Evolutionary conservation across 2,888 invertebrate species (phyloP), one percentile per base, ranked within the genome.

Genomic region (Glaucopsyche alexis): DNA sequence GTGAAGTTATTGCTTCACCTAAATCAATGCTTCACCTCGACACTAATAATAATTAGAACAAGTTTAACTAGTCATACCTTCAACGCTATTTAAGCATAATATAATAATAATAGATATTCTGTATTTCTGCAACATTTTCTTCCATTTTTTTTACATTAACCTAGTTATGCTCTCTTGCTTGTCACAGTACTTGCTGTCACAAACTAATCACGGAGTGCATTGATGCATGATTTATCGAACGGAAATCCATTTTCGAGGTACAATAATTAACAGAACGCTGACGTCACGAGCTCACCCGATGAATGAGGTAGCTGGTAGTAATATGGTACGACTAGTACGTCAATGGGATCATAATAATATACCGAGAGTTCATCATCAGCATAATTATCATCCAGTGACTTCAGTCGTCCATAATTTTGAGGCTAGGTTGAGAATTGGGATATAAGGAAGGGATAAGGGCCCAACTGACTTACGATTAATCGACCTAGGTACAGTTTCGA

Each of bases 1-100:
- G 29, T 19, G 13, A 60, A 19, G 29, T 29, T 4, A 29, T 29
- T 4, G 60, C 29, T 19, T 69, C 49, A 69, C 69, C 69, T 69
- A n/a, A n/a, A n/a, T n/a, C n/a, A n/a, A n/a, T 4, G 60, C 29
- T 19, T 69, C 49, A 69, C 69, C 69, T 69, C 49, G 69, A 69
- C 69, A 69, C 69, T 14, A 49, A 29, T 69, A 49, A n/a, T 49
- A 69, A 49, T 69, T 69, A 69, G 69, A 69, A 69, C 69, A 69
- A 69, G 69, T 69, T 69, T 29, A 69, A 69, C 47, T 47, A 49
- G 7, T 19, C 19, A 29, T 40, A 16, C 16, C 29, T 60, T 38
- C 29, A 60, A 19, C n/a, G 40, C 40, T 42, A 42, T 66, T 16
- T 66, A 7, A 42, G 42, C 66, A 42, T 19, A 16, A 16, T 42